phyloP scores from a whole-genome alignment of 2,888 invertebrate species.

The Drosophila picticornis region DNA sequence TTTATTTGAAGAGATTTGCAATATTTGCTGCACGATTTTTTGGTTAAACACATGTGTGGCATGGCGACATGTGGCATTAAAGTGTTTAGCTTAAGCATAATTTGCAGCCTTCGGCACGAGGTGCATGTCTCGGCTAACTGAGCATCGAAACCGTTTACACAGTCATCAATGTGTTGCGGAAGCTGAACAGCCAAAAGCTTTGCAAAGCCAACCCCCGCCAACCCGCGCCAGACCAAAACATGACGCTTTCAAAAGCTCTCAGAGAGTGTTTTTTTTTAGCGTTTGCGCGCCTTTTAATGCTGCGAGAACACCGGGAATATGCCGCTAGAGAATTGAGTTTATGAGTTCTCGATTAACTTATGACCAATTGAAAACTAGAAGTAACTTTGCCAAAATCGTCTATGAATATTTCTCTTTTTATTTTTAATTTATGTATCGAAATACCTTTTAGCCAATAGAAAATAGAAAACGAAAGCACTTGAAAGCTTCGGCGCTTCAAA shows the following conservation, averaged over 20 bases:
- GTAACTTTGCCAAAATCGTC: not conserved
- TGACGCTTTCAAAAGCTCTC: constrained; percentile 40
- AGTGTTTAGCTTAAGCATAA: not conserved
- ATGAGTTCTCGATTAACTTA: constrained; percentile 24
- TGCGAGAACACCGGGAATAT: constrained; percentile 5
- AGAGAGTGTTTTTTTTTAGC: not conserved
- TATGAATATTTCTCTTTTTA: not conserved
- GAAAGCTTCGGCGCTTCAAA: constrained; percentile 4
- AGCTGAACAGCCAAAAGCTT: constrained; percentile 41
- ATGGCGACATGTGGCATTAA: not conserved
- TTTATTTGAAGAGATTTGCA: not conserved
- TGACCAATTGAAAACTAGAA: constrained; percentile 20
- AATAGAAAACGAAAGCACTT: not conserved
- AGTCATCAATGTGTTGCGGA: constrained; percentile 19
- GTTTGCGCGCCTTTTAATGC: constrained; percentile 24
- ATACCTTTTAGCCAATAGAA: not conserved
- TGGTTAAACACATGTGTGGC: not conserved
- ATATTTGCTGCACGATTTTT: not conserved
- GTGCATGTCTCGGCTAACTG: constrained; percentile 53
- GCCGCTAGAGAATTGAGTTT: not conserved
- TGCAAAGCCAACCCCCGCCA: not conserved
- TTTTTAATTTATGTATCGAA: not conserved
- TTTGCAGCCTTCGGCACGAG: constrained; percentile 9
- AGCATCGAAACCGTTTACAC: constrained; percentile 4
- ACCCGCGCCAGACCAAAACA: constrained; percentile 6